Evolutionary conservation across 2,113 vertebrate species (phyloP).

Genomic region (Epinephelus fuscoguttatus): DNA sequence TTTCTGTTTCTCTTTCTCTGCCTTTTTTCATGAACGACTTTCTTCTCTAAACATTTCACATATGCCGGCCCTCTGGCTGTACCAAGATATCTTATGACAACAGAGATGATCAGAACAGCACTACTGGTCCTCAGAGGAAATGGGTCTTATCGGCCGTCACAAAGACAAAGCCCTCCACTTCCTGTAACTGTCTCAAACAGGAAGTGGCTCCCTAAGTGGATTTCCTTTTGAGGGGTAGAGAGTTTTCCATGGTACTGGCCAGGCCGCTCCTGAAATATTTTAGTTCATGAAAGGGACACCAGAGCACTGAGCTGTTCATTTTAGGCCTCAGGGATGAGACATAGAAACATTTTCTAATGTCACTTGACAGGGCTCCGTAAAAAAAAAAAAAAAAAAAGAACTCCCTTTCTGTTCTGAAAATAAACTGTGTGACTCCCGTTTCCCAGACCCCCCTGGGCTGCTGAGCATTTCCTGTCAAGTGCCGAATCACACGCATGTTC

Average conservation of each 20-base stretch:
- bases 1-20: background rate
- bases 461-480: conserved; percentile 81
- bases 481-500: conserved; percentile 78
- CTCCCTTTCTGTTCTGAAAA: conserved; percentile 12
- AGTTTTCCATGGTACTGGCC: conserved; percentile 52
- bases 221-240: conserved; percentile 57
- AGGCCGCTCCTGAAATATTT: conserved; percentile 14
- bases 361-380: background rate
- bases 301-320: conserved; percentile 7
- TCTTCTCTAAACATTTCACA: background rate
- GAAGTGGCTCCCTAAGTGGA: conserved; percentile 64
- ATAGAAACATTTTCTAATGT: background rate
- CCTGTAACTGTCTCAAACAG: conserved; percentile 72
- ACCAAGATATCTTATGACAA: background rate
- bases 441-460: conserved; percentile 78
- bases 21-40: background rate
- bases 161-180: conserved; percentile 67
- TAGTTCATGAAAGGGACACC: background rate
- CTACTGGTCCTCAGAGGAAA: conserved; percentile 47
- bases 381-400: background rate
- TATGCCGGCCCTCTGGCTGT: background rate
- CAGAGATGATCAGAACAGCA: background rate
- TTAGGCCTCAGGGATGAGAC: conserved; percentile 1
- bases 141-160: conserved; percentile 46
- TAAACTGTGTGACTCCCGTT: conserved; percentile 30